Evolutionary conservation across 2,113 vertebrate genomes (phyloP), one percentile per base, ranked within the genome.

Genomic region (Archilochus colubris): DNA sequence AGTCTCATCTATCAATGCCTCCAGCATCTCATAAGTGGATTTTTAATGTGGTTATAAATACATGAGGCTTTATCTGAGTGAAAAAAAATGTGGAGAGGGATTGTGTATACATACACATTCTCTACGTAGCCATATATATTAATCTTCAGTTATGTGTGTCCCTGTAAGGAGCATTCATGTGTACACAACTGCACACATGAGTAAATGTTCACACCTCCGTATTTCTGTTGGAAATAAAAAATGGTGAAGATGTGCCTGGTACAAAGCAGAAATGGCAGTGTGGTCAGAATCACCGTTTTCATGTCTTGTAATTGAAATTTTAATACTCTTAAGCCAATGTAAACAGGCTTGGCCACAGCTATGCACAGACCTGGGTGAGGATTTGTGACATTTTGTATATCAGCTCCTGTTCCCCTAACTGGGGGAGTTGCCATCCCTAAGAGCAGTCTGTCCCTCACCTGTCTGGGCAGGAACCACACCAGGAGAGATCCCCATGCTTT

Each of bases 151-250:
- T 70, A 18, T 12, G 2, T 43, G 17, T 28, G 11, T 54, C 43
- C 57, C 4, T n/a, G 13, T 7, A 21, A 74, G 74, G 36, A 62
- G 31, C 22, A 11, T 38, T 70, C 0, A 0, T 2, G 0, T 40
- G 28, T 54, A 24, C 40, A 9, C n/a, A 38, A 73, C 48, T 50
- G 54, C 59, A 40, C 66, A 51, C 23, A 2, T 40, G 50, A 44
- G 48, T 55, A 12, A 77, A 38, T 0, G 0, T 54, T 48, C 46
- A 55, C 46, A 5, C 1, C 54, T 31, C 22, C 7, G 6, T 50
- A 4, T 36, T 53, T 81, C 82, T 70, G 15, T 33, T n/a, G 22
- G 44, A 74, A 43, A 61, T 55, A 40, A 28, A 28, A 86, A 36
- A 10, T 12, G 15, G 57, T 43, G 23, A 20, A 30, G 46, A 20